A percentile compares a stretch with the other conserved stretches of the same genome.
These are phyloP conservation scores for Pagetopsis macropterus DNA, from an alignment of 2,797 vertebrate genomes.

Conservation along the genomic window DNA sequence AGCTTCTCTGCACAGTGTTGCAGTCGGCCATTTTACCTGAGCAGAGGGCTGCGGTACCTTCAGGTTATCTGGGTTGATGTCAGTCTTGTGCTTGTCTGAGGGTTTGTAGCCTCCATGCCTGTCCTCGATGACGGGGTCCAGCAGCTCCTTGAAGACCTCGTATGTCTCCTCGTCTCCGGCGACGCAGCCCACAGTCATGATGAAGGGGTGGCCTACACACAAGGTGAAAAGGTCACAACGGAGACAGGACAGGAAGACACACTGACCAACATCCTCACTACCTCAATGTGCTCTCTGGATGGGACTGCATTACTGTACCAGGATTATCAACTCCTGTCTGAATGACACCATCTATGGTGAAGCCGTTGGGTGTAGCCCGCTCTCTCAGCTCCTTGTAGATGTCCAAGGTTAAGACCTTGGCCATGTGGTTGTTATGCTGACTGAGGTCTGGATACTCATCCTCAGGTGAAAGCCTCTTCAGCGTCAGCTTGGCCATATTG, in stretches of 20 bases:
- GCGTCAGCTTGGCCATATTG: slow-evolving; percentile 78
- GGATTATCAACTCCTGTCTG: slow-evolving; percentile 89
- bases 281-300: slow-evolving; percentile 20
- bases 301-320: slow-evolving; percentile 78
- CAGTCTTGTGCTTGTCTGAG: slow-evolving; percentile 95
- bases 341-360: slow-evolving; percentile 82
- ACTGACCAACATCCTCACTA: slow-evolving; percentile 22
- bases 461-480: slow-evolving; percentile 79
- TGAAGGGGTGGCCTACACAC: slow-evolving; percentile 91
- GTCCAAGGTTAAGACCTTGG: slow-evolving; percentile 67
- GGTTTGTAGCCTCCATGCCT: slow-evolving; percentile 96
- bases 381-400: slow-evolving; percentile 81
- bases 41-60: slow-evolving; percentile 83
- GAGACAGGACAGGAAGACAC: background rate
- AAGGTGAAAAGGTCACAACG: slow-evolving; percentile 23
- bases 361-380: slow-evolving; percentile 79
- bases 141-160: slow-evolving; percentile 89
- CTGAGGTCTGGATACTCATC: slow-evolving; percentile 85
- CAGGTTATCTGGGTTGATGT: slow-evolving; percentile 88
- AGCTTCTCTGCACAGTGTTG: slow-evolving; percentile 8
- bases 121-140: slow-evolving; percentile 94
- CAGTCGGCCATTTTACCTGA: background rate
- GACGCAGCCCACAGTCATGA: slow-evolving; percentile 95
- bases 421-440: slow-evolving; percentile 86
- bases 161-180: slow-evolving; percentile 96